A percentile compares a stretch with the other conserved stretches of the same genome.
These are phyloP conservation scores for Engraulis encrasicolus DNA, from an alignment of 2,113 vertebrate species.

Conservation along the genomic window DNA sequence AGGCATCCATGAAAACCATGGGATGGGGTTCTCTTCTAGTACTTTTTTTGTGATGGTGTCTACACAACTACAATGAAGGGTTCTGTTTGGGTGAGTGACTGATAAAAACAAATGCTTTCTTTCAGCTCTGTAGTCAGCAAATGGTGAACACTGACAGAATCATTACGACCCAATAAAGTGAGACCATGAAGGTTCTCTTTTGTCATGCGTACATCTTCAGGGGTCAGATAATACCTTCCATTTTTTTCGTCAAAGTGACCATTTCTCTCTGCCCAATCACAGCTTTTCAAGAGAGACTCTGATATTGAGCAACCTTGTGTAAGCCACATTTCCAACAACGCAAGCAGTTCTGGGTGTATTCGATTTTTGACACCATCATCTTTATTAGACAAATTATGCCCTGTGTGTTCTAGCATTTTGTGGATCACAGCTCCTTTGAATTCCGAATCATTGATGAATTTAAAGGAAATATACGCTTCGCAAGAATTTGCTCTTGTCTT, in stretches of 20 bases:
- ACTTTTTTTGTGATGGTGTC: conserved; percentile 32
- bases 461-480: neutral
- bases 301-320: conserved; percentile 26
- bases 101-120: conserved; percentile 30
- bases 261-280: neutral
- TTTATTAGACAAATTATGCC: conserved; percentile 27
- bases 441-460: neutral
- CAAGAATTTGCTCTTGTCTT: neutral
- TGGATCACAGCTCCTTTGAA: neutral
- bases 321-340: conserved; percentile 16
- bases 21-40: neutral
- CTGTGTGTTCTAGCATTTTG: conserved; percentile 34
- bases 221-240: neutral
- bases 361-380: conserved; percentile 33
- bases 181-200: neutral
- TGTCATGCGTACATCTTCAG: neutral
- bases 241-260: neutral
- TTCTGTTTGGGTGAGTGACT: conserved; percentile 18
- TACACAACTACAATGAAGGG: conserved; percentile 30
- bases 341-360: conserved; percentile 26
- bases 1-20: conserved; percentile 9
- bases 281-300: neutral
- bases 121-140: neutral
- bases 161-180: conserved; percentile 29
- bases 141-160: neutral